These are phyloP conservation scores for Diadromus collaris DNA, from an alignment of 2,888 invertebrate genomes.

Conservation along the genomic window DNA sequence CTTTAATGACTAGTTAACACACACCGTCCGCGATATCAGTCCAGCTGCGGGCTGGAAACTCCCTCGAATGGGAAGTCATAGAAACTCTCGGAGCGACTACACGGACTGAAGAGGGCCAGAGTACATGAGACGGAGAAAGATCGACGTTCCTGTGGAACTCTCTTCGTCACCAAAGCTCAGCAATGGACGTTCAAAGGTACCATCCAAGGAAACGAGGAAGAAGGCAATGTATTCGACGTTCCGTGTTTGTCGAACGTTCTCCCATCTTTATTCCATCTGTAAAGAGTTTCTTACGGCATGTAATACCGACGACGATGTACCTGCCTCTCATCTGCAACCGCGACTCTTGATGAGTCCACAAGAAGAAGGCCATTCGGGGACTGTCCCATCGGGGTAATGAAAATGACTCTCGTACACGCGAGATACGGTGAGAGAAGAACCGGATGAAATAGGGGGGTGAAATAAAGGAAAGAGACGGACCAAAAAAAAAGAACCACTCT, in stretches of 20 bases:
- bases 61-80: conserved; percentile 69
- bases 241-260: conserved; percentile 70
- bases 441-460: conserved; percentile 18
- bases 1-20: conserved; percentile 75
- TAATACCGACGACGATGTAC: conserved; percentile 33
- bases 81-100: conserved; percentile 64
- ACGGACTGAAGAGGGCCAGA: conserved; percentile 12
- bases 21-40: conserved; percentile 70
- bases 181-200: conserved; percentile 27
- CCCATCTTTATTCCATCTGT: conserved; percentile 78
- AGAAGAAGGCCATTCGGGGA: conserved; percentile 44
- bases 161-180: conserved; percentile 9
- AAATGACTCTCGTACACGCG: conserved; percentile 50
- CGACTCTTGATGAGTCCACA: conserved; percentile 49
- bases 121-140: conserved; percentile 9
- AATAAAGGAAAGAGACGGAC: conserved; percentile 2
- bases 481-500: conserved; percentile 30
- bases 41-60: conserved; percentile 63
- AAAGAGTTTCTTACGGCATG: conserved; percentile 66
- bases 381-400: conserved; percentile 49
- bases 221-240: conserved; percentile 52
- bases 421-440: conserved; percentile 21
- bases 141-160: conserved; percentile 46
- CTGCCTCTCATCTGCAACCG: conserved; percentile 23
- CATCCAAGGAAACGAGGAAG: conserved; percentile 47